These are phyloP conservation scores for Fissipunctia ypsillon DNA, from an alignment of 2,888 invertebrate species.

Conservation along the genomic window DNA sequence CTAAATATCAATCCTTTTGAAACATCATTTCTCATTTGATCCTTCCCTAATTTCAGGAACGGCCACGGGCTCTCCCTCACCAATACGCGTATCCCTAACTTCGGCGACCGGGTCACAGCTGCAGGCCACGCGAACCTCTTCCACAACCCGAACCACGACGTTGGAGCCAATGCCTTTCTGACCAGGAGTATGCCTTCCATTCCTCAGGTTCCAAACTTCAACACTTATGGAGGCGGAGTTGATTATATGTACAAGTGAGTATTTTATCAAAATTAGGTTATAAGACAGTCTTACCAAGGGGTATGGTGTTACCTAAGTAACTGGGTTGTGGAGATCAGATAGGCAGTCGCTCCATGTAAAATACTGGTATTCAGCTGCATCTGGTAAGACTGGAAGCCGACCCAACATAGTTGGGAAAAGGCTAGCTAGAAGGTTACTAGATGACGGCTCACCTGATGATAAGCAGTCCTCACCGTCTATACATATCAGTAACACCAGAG, in stretches of 20 bases:
- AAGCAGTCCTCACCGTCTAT: too few relatives aligned
- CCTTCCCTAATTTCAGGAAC: conserved; percentile 65
- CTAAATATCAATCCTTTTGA: background rate
- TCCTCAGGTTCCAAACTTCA: conserved; percentile 76
- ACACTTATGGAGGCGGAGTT: conserved; percentile 76
- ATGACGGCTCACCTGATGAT: too few relatives aligned
- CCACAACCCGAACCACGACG: conserved; percentile 71
- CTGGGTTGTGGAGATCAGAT: background rate
- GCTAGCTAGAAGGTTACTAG: too few relatives aligned
- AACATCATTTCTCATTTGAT: background rate
- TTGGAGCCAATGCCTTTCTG: conserved; percentile 78
- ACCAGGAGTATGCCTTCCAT: conserved; percentile 75
- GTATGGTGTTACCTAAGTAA: background rate
- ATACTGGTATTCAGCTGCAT: too few relatives aligned
- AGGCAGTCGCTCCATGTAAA: background rate
- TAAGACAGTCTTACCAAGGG: background rate
- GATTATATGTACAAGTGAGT: conserved; percentile 81
- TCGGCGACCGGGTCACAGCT: conserved; percentile 72
- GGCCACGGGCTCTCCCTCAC: conserved; percentile 75
- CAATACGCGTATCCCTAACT: conserved; percentile 70
- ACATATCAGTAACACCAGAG: background rate
- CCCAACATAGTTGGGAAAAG: background rate
- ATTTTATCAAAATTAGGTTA: background rate
- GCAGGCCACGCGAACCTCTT: conserved; percentile 73
- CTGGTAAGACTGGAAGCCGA: background rate